Evolutionary conservation across 2,797 vertebrate species (phyloP), one percentile per base, ranked within the genome.

Genomic region (Monodelphis domestica): DNA sequence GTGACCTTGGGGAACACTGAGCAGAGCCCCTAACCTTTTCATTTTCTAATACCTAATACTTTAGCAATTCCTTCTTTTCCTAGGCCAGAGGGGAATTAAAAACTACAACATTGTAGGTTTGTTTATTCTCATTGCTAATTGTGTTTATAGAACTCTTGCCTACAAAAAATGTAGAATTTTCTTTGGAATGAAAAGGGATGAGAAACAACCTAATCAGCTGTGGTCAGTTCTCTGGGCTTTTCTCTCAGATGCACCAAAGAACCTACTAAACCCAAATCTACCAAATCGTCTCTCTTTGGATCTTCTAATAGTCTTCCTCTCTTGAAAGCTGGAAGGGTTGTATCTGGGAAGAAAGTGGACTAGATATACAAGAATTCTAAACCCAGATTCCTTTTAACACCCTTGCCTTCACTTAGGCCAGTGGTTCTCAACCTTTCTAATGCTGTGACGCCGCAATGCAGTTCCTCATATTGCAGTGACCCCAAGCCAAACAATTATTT

Each of bases 41-140:
- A 1, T 91, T 54, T 78, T n/a, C 1, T 9, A 91, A 53, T 51
- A 9, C 45, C 45, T 33, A 4, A 15, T 12, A 3, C 30, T 53
- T 38, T 26, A 53, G 4, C n/a, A 78, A 78, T 78, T 5, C 29
- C 5, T 14, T 54, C 2, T 57, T 55, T 54, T 59, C 11, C 87
- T 45, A 15, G 7, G 11, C 38, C 7, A 26, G n/a, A 12, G 1
- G 45, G 0, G 26, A 17, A 3, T 30, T 54, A 3, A 51, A 57
- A 57, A 15, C 24, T 26, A 10, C 51, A 96, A 88, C n/a, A 88
- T 87, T 95, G 15, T 24, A 24, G 89, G 57, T 57, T 96, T 91
- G 63, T 78, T 78, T 78, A 87, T 98, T 98, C 96, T 97, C 97
- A 98, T 98, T 96, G 96, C 97, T 98, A 97, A 98, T 98, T 97